These are phyloP conservation scores for Ploceus nigricollis DNA, from an alignment of 2,113 vertebrate genomes.

Conservation along the genomic window DNA sequence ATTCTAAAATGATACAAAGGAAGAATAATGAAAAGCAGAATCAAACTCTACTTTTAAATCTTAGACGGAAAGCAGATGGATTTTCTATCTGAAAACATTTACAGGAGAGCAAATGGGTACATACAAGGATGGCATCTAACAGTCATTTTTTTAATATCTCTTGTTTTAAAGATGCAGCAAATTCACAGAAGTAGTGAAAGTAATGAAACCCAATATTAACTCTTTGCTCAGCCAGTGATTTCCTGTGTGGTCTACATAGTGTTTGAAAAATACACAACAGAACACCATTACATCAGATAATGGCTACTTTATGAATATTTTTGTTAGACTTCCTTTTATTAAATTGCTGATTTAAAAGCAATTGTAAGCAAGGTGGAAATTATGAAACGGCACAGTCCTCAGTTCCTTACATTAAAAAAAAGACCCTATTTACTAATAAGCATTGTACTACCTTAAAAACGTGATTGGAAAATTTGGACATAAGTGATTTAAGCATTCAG, in stretches of 20 bases:
- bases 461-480: not conserved
- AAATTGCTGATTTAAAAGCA: not conserved
- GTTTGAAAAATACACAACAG: not conserved
- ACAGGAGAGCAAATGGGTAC: not conserved
- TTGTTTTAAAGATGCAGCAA: not conserved
- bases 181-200: not conserved
- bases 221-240: not conserved
- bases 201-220: not conserved
- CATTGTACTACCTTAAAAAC: not conserved
- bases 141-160: not conserved
- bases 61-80: not conserved
- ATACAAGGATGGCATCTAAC: not conserved
- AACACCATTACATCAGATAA: not conserved
- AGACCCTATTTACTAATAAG: not conserved
- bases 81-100: not conserved
- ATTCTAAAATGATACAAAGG: not conserved
- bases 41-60: not conserved
- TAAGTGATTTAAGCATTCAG: not conserved
- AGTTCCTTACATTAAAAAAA: not conserved
- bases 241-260: not conserved
- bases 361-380: not conserved
- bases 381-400: not conserved
- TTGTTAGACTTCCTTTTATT: not conserved
- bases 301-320: not conserved
- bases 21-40: not conserved